phyloP scores from a whole-genome alignment of 2,888 invertebrate species.

The Tethea ocularis region DNA sequence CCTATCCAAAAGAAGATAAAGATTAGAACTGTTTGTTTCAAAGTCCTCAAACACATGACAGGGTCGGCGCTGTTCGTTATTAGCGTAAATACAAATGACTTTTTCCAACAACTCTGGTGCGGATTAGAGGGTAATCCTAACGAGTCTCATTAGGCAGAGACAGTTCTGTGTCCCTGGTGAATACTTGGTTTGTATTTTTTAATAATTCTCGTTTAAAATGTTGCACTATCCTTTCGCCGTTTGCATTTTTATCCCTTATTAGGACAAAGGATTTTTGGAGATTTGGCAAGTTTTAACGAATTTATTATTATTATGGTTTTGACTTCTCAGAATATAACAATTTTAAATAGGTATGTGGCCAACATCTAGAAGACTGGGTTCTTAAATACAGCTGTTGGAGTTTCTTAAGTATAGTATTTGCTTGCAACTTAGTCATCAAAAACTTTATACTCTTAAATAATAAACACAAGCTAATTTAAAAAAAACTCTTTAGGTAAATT shows the following conservation, averaged over 20 bases:
- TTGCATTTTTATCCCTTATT: constrained; percentile 12
- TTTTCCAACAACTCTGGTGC: constrained; percentile 26
- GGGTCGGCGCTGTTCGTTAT: constrained; percentile 18
- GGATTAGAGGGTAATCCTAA: constrained; percentile 48
- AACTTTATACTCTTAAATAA: too few species aligned
- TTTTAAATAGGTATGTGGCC: too few species aligned
- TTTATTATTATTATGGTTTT: too few species aligned
- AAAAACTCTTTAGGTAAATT: too few species aligned
- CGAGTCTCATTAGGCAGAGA: constrained; percentile 48
- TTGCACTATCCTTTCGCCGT: constrained; percentile 16
- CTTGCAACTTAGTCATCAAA: too few species aligned
- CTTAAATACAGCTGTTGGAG: too few species aligned
- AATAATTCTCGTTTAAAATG: constrained; percentile 6
- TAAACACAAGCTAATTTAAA: too few species aligned
- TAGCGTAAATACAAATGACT: constrained; percentile 30
- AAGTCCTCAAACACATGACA: not conserved
- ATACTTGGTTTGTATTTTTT: constrained; percentile 12
- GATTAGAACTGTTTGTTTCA: not conserved
- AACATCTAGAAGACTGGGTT: too few species aligned
- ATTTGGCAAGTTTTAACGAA: too few species aligned
- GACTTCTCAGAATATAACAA: too few species aligned
- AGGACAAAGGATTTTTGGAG: not conserved
- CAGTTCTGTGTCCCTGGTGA: constrained; percentile 3
- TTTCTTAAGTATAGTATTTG: too few species aligned
- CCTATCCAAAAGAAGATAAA: not conserved